These are phyloP conservation scores for Parazoanthus swiftii DNA, from an alignment of 92 coral and sea anemone species.

Conservation along the genomic window DNA sequence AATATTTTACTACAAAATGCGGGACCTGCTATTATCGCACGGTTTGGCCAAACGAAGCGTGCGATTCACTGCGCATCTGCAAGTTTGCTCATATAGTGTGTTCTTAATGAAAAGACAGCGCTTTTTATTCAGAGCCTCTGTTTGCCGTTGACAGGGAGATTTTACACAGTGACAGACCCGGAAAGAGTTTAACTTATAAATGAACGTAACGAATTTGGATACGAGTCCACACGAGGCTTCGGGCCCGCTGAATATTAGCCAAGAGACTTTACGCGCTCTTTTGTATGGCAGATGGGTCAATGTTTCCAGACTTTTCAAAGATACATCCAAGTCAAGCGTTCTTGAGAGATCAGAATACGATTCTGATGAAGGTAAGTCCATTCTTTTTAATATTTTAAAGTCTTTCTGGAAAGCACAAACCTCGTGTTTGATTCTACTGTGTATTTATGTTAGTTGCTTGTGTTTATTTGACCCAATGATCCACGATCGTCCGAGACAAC, in stretches of 20 bases:
- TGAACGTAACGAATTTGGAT: slow-evolving; percentile 45
- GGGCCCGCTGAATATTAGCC: slow-evolving; percentile 83
- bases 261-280: slow-evolving; percentile 91
- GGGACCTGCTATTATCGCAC: too few species aligned
- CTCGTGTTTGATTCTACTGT: neutral
- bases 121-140: too few species aligned
- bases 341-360: slow-evolving; percentile 88
- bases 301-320: slow-evolving; percentile 94
- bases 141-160: slow-evolving; percentile 30
- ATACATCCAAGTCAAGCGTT: slow-evolving; percentile 88
- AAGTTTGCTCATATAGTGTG: too few species aligned
- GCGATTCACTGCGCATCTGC: too few species aligned
- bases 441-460: neutral
- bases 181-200: slow-evolving; percentile 18
- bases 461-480: neutral
- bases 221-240: slow-evolving; percentile 39
- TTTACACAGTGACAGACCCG: slow-evolving; percentile 15
- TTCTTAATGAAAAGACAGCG: too few species aligned
- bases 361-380: slow-evolving; percentile 85
- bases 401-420: neutral
- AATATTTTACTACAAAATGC: too few species aligned
- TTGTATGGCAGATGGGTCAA: slow-evolving; percentile 99
- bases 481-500: too few species aligned
- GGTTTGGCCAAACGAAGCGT: too few species aligned
- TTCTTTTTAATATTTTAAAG: neutral